Base-by-base conservation (phyloP, 2,113 vertebrate genomes). In the Anolis carolinensis region DNA sequence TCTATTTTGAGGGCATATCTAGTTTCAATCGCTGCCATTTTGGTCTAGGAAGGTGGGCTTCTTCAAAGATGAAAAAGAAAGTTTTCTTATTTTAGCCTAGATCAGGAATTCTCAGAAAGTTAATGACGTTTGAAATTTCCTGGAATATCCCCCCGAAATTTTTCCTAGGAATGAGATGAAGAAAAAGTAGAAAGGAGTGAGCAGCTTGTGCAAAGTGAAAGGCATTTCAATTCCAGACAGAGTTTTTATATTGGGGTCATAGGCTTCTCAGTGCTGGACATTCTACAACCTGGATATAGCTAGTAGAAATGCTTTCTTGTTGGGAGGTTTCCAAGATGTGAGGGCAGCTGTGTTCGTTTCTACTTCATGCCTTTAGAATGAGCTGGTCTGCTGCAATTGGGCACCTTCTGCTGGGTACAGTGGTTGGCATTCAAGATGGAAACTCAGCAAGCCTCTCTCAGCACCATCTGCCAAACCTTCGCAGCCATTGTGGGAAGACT, bases 1-100 rank as follows among this genome's bases (percentile, higher is more conserved):
- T 86, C 85, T 86, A 86, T 86, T 86, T 86, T 50, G 39, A 5
- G 85, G 79, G 14, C 20, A 4, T 81, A 81, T 86, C 85, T 81
- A n/a, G 32, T 86, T 81, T 81, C 85, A 75, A 44, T 39, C 52
- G 32, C 70, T 81, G 55, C 70, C 30, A 79, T 63, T 86, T 81
- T 86, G 78, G 74, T 50, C n/a, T n/a, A 23, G 21, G 39, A 36
- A 36, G 55, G 34, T 74, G 8, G n/a, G 71, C 23, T 67, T 73
- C 36, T 59, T 81, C 32, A 81, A 86, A 86, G 70, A 52, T 52
- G 27, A 80, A 20, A 48, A 79, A 34, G n/a, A 81, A 74, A 81
- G 65, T 2, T 36, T 82, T 68, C 6, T 44, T 68, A 27, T 2
- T 6, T 36, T 34, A 34, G 20, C n/a, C 5, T 34, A 7, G 65